Evolutionary conservation across 2,113 vertebrate genomes (phyloP).

Genomic region (Circaetus gallicus): DNA sequence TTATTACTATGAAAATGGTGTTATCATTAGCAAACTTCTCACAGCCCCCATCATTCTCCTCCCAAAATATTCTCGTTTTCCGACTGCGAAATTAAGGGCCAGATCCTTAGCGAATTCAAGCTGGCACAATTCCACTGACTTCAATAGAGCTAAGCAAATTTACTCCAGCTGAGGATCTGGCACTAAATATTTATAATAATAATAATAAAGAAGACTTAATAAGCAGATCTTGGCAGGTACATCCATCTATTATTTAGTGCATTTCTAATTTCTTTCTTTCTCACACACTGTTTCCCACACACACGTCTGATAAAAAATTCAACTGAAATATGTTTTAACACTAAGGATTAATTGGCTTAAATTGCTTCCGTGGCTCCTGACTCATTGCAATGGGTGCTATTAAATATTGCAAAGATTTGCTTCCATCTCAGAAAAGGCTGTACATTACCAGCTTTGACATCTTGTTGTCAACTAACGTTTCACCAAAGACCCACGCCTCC

Average conservation of each 20-base stretch:
- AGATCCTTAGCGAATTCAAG: background rate
- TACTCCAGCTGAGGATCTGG: slow-evolving; percentile 22
- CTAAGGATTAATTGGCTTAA: slow-evolving; percentile 10
- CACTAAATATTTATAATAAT: background rate
- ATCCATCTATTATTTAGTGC: slow-evolving; percentile 26
- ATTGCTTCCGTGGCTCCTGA: background rate
- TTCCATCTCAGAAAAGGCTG: background rate
- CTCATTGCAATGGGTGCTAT: background rate
- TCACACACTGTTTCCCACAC: background rate
- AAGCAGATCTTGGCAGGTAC: background rate
- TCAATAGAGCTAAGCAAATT: background rate
- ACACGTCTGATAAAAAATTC: background rate
- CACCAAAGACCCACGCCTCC: background rate
- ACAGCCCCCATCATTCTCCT: background rate
- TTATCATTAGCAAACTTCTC: background rate
- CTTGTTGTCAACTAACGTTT: rapidly evolving
- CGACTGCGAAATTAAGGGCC: background rate
- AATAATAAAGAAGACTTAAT: background rate
- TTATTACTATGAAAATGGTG: background rate
- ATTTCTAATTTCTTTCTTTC: slow-evolving; percentile 6
- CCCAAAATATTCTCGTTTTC: background rate
- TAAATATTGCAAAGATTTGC: background rate
- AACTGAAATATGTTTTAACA: slow-evolving; percentile 20
- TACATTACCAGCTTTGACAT: rapidly evolving
- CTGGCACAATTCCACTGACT: background rate